Evolutionary conservation across 64 coral and sea anemone genomes (phyloP), one percentile per base, ranked within the genome.

Genomic region (Trachythela sp.): DNA sequence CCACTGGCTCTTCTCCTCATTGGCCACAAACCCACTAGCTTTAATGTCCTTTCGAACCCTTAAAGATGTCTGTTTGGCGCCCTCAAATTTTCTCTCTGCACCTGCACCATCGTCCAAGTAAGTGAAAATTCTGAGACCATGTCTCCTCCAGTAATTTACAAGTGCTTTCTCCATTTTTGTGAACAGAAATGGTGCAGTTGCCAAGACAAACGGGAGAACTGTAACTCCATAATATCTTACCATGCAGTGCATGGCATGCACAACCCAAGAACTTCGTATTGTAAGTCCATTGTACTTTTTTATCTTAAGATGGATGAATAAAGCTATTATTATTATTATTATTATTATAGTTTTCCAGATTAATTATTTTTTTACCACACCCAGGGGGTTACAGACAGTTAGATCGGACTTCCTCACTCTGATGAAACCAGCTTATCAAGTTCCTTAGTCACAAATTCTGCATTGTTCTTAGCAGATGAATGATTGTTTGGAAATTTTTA

Each of bases 141-240:
- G 84, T 50, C 60, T 36, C 22, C 60, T 49, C 87, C 87, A 93
- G 38, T 89, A 87, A 18, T 89, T 86, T 0, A 89, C 87, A 11
- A 89, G 83, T 0, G 84, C n/a, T 72, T 56, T 75, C 67, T 88
- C 60, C 30, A 89, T 75, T 77, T 93, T 89, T 13, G 87, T 86
- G 39, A 89, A 89, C 14, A 93, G 48, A 43, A 89, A 60, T 13
- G 84, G 83, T n/a, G 87, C 92, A 8, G 32, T 22, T 2, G 87
- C 77, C 30, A 94, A 77, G 36, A 48, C 92, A 70, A 94, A 94
- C 0, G 84, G 84, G 4, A 90, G 88, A 36, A 87, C 70, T 8
- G 70, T 67, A 50, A 94, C 90, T 30, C 84, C 45, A 39, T 90
- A 94, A 90, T 70, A 87, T 58, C 40, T 90, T 49, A 26, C 58